A percentile compares a stretch with the other conserved stretches of the same genome.
Conservation (phyloP, 2,113 vertebrate species). For the Salvelinus sp. region DNA sequence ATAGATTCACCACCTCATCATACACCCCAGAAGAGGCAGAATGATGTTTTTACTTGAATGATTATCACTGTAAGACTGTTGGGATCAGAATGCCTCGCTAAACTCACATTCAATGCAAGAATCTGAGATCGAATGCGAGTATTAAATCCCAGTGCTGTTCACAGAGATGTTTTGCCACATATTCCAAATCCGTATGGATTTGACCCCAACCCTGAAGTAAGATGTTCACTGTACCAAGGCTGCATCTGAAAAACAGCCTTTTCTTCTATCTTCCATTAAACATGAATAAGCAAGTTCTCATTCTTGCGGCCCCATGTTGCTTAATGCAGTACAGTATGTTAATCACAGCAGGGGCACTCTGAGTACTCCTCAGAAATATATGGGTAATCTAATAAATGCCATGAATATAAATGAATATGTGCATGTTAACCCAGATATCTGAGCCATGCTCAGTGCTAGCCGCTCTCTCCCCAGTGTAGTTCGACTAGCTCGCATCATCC, state of each 20-base stretch:
- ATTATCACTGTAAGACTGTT: slow-evolving; percentile 1
- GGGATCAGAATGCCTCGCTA: too few relatives aligned
- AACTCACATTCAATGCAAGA: too few relatives aligned
- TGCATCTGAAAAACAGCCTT: not conserved
- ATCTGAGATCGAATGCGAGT: too few relatives aligned
- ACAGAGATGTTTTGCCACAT: not conserved
- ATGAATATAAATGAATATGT: slow-evolving; percentile 6
- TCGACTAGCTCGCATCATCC: too few relatives aligned
- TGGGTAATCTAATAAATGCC: not conserved
- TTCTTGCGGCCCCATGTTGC: not conserved
- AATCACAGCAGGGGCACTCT: not conserved
- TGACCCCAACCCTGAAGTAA: not conserved
- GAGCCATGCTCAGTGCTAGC: not conserved
- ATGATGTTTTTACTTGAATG: too few relatives aligned
- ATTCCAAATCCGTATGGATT: not conserved
- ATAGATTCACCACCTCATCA: too few relatives aligned
- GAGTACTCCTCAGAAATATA: not conserved
- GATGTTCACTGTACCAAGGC: not conserved
- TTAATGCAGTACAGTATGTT: not conserved
- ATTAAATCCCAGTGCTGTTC: not conserved
- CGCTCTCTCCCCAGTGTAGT: not conserved
- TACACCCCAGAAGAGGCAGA: too few relatives aligned
- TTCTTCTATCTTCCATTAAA: not conserved
- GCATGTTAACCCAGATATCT: not conserved
- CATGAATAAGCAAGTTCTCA: slow-evolving; percentile 1